These are phyloP conservation scores for Penaeus monodon DNA, from an alignment of 2,888 invertebrate species.

Conservation along the genomic window DNA sequence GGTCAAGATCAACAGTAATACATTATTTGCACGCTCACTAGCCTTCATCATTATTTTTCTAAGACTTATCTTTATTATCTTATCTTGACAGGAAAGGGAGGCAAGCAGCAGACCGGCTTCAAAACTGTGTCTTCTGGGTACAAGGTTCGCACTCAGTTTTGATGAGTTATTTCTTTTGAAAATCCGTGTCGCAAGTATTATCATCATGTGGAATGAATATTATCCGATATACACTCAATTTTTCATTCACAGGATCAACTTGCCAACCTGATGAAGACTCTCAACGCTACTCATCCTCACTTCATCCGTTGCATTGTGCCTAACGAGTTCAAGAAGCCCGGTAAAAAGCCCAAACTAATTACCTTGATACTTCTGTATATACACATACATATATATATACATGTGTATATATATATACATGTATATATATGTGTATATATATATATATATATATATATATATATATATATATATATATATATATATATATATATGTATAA, in stretches of 20 bases:
- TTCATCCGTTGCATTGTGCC: slow-evolving; percentile 76
- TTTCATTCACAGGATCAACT: slow-evolving; percentile 67
- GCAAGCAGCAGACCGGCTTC: slow-evolving; percentile 78
- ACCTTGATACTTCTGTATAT: neutral
- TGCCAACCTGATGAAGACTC: slow-evolving; percentile 73
- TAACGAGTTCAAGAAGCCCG: slow-evolving; percentile 69
- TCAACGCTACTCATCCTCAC: slow-evolving; percentile 73
- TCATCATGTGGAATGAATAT: too few species aligned
- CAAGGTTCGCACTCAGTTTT: slow-evolving; percentile 76
- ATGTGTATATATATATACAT: slow-evolving; percentile 8
- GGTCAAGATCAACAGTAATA: too few species aligned
- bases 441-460: slow-evolving; percentile 13
- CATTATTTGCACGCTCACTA: too few species aligned
- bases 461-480: neutral
- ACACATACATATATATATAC: slow-evolving; percentile 4
- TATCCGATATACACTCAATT: too few species aligned
- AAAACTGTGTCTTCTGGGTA: slow-evolving; percentile 99
- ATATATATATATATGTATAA: neutral
- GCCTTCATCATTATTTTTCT: too few species aligned
- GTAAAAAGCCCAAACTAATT: slow-evolving; percentile 60
- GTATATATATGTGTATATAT: slow-evolving; percentile 19
- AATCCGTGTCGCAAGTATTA: too few species aligned
- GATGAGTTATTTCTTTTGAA: too few species aligned
- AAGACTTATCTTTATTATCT: too few species aligned
- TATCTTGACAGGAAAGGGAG: slow-evolving; percentile 9